Evolutionary conservation across 2,797 vertebrate genomes (phyloP), one percentile per base, ranked within the genome.

Genomic region (Salarias fasciatus): DNA sequence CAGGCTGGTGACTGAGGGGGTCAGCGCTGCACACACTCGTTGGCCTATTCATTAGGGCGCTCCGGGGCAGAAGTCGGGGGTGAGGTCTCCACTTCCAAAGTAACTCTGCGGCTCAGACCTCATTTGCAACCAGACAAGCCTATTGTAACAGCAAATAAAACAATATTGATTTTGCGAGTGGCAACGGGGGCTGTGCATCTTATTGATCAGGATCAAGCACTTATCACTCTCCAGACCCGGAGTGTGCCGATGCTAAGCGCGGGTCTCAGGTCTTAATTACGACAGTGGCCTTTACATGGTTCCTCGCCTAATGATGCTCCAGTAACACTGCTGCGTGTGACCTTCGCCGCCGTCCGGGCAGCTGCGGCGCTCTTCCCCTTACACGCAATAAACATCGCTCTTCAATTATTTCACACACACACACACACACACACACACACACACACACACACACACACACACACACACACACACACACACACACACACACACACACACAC

Each of bases 81-180:
- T 74, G 74, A 76, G 75, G 77, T 78, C 83, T 86, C 75, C 69
- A 82, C 84, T 89, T 86, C 83, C 83, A 88, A 89, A 90, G 83
- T 88, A 90, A 87, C 90, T 86, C 80, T 81, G 83, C 18, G 38
- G 72, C 85, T 80, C 80, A 65, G 85, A 86, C 71, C 89, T 93
- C 84, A 92, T 93, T 93, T 93, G 88, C 89, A 92, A 90, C 84
- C 86, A 91, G 90, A 93, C 91, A 86, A 90, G 88, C 84, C 89
- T 75, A 90, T 91, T 93, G 92, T 93, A 92, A 92, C 89, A 91
- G 91, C 90, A 92, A 93, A 93, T 93, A 92, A 93, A 93, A 92
- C 91, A 91, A 88, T 92, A 94, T 94, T 92, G 93, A 94, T 93
- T 92, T 88, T 79, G 84, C 90, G 80, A 91, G 88, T 90, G 85